These are phyloP conservation scores for Zenarchopterus dispar DNA, from an alignment of 2,797 vertebrate genomes.

Conservation along the genomic window DNA sequence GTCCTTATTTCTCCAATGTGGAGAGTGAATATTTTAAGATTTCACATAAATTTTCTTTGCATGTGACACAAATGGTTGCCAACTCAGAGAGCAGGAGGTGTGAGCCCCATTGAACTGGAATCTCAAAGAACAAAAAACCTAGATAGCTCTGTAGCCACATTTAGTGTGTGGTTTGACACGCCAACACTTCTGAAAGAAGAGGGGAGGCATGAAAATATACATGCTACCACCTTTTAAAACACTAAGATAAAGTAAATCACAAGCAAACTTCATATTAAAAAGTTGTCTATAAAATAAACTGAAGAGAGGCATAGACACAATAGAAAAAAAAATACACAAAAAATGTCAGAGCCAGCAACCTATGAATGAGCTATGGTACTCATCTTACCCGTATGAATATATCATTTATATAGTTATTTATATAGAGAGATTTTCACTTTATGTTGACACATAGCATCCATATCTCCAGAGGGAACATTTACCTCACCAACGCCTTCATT, in stretches of 20 bases:
- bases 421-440: slow-evolving; percentile 66
- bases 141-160: slow-evolving; percentile 54
- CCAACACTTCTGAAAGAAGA: slow-evolving; percentile 51
- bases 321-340: slow-evolving; percentile 38
- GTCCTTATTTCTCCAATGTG: slow-evolving; percentile 84
- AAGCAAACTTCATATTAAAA: slow-evolving; percentile 72
- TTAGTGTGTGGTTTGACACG: slow-evolving; percentile 71
- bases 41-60: slow-evolving; percentile 70
- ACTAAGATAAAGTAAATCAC: slow-evolving; percentile 64
- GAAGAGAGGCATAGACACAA: slow-evolving; percentile 47
- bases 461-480: slow-evolving; percentile 59
- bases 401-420: slow-evolving; percentile 76
- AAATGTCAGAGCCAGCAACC: slow-evolving; percentile 72
- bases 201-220: slow-evolving; percentile 41
- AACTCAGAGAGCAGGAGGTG: slow-evolving; percentile 48
- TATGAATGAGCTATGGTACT: slow-evolving; percentile 75
- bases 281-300: slow-evolving; percentile 59
- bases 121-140: slow-evolving; percentile 42
- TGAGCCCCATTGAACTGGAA: slow-evolving; percentile 53
- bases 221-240: slow-evolving; percentile 61
- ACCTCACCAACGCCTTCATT: slow-evolving; percentile 48
- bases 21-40: slow-evolving; percentile 75
- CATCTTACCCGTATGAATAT: slow-evolving; percentile 87
- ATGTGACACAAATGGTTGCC: slow-evolving; percentile 67
- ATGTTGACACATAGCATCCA: slow-evolving; percentile 72